These are phyloP conservation scores for Mugil cephalus DNA, from an alignment of 2,113 vertebrate genomes.

Conservation along the genomic window DNA sequence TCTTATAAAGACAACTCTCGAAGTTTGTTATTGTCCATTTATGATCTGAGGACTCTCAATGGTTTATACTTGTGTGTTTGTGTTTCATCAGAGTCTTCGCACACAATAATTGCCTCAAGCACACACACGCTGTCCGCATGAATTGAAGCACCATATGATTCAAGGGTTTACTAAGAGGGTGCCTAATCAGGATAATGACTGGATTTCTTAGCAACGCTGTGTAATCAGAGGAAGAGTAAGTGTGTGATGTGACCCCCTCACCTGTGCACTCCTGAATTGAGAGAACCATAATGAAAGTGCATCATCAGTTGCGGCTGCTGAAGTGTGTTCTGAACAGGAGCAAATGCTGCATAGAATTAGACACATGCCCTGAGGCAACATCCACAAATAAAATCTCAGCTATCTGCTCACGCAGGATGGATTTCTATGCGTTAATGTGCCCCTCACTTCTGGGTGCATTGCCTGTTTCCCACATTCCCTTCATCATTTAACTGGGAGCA, in stretches of 20 bases:
- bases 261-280: constrained; percentile 34
- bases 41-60: too few relatives aligned
- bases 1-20: neutral
- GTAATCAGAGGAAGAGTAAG: constrained; percentile 58
- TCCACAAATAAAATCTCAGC: constrained; percentile 15
- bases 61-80: neutral
- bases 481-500: neutral
- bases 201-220: constrained; percentile 42
- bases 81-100: constrained; percentile 17
- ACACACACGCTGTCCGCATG: constrained; percentile 12
- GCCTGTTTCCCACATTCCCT: neutral
- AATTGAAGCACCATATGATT: constrained; percentile 44
- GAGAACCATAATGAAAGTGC: constrained; percentile 35
- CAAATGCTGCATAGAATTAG: constrained; percentile 26
- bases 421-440: neutral
- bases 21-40: neutral
- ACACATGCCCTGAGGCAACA: neutral
- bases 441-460: neutral
- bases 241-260: constrained; percentile 50
- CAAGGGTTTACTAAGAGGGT: constrained; percentile 42
- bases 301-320: constrained; percentile 35
- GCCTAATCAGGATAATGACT: constrained; percentile 69
- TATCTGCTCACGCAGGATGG: neutral
- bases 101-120: constrained; percentile 14
- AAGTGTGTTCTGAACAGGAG: constrained; percentile 16